Conservation (phyloP, 2,113 vertebrate species). For the Nanorana parkeri region DNA sequence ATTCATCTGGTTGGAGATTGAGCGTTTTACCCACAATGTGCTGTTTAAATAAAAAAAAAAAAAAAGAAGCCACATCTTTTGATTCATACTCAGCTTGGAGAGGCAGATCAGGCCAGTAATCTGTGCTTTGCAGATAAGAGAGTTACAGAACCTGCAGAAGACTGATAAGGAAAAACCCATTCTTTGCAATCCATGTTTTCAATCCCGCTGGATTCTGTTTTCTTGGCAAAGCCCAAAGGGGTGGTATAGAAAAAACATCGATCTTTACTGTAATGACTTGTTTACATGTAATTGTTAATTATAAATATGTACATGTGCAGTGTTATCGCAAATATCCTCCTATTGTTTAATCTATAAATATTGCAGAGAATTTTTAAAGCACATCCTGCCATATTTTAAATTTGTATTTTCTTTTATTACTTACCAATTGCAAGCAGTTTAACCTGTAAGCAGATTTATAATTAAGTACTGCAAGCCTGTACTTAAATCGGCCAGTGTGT, state of each 20-base stretch:
- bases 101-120: slow-evolving; percentile 79
- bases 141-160: slow-evolving; percentile 84
- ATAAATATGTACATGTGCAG: neutral
- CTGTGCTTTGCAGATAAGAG: slow-evolving; percentile 86
- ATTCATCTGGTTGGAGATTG: slow-evolving; percentile 67
- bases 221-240: neutral
- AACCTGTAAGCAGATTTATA: no score
- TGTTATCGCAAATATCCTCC: neutral
- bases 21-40: slow-evolving; percentile 65
- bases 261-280: slow-evolving; percentile 29
- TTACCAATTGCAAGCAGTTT: no score
- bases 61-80: slow-evolving; percentile 69
- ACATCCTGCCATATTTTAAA: no score
- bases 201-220: slow-evolving; percentile 10
- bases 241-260: slow-evolving; percentile 9
- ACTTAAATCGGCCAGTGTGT: no score
- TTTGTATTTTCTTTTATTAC: no score
- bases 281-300: slow-evolving; percentile 8
- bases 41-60: neutral
- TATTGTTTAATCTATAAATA: neutral
- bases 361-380: neutral
- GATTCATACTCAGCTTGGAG: slow-evolving; percentile 78
- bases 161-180: slow-evolving; percentile 79
- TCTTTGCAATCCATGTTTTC: slow-evolving; percentile 61
- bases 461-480: no score